phyloP scores from a whole-genome alignment of 2,888 invertebrate genomes.

The Rhamnusium bicolor region DNA sequence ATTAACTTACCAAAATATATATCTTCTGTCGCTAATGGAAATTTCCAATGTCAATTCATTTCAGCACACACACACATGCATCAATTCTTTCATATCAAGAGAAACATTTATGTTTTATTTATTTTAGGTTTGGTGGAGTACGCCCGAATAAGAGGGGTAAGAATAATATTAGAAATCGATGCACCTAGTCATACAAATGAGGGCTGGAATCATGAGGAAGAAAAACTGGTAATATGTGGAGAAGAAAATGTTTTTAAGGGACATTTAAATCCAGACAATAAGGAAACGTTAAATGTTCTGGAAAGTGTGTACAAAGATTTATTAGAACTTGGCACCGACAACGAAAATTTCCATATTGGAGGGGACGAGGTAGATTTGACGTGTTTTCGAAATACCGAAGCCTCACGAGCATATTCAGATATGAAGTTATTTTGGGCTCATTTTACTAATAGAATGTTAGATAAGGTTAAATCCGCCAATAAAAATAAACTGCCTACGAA shows the following conservation, averaged over 20 bases:
- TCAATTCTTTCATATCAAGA: no score
- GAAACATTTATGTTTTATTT: not conserved
- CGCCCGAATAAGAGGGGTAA: slow-evolving; percentile 84
- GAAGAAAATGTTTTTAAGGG: slow-evolving; percentile 85
- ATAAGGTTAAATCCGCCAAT: slow-evolving; percentile 76
- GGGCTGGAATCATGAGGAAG: slow-evolving; percentile 79
- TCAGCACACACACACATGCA: no score
- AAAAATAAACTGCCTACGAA: slow-evolving; percentile 72
- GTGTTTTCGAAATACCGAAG: slow-evolving; percentile 75
- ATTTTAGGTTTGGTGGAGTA: slow-evolving; percentile 77
- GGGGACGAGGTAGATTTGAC: slow-evolving; percentile 84
- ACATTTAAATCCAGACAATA: slow-evolving; percentile 85
- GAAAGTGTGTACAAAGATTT: slow-evolving; percentile 84
- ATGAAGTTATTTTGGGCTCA: slow-evolving; percentile 82
- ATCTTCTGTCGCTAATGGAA: no score
- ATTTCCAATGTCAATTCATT: no score
- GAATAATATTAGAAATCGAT: slow-evolving; percentile 90
- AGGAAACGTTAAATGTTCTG: slow-evolving; percentile 79
- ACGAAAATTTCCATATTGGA: slow-evolving; percentile 86
- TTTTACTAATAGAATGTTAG: slow-evolving; percentile 77
- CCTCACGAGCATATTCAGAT: slow-evolving; percentile 72
- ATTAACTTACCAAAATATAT: no score
- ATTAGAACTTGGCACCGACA: slow-evolving; percentile 79
- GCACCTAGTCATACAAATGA: slow-evolving; percentile 89
- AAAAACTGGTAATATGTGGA: slow-evolving; percentile 81